Base-by-base conservation (phyloP, 2,113 vertebrate species). In the Eonycteris spelaea region DNA sequence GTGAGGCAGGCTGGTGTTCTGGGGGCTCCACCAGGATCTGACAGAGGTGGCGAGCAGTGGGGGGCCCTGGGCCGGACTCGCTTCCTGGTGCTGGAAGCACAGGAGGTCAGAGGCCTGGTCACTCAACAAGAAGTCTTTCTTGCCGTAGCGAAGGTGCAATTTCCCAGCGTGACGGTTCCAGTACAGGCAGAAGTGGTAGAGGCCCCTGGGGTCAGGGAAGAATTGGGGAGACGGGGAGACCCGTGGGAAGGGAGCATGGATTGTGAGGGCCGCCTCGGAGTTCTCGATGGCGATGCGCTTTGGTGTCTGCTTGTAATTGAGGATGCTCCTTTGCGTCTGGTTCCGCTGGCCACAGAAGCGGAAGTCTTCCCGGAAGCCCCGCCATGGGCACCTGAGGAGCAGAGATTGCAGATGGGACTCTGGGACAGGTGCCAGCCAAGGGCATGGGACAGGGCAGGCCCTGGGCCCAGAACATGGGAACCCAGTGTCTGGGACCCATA, bases 171-270 rank as follows among this genome's bases (percentile, higher is more conserved):
- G 94, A 70, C 40, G 96, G 97, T 63, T 97, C 98, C 98, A 98
- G 97, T 96, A 98, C 75, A 98, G 0, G 3, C 98, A 99, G 98
- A 99, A 98, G 90, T 98, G 98, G 43, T 99, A 99, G 78, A 96
- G 55, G 75, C 98, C 98, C 91, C 97, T 55, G 6, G 4, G 22
- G 0, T 40, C 5, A 0, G 98, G 97, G 87, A 99, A 95, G 1
- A 0, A 0, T 6, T 0, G 21, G 22, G 61, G 1, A 22, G 35
- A 75, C 11, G 2, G 3, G 0, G 16, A 71, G 48, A 0, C 6
- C 0, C 59, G 92, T 0, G 24, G 2, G 55, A 99, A 98, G 0
- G 98, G 98, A 0, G 88, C 96, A 0, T 24, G 97, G 12, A 99
- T 90, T 0, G 77, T 82, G 38, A 99, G 97, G 0, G 74, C 91